phyloP scores from a whole-genome alignment of 2,113 vertebrate genomes.

The Hemibagrus wyckioides region DNA sequence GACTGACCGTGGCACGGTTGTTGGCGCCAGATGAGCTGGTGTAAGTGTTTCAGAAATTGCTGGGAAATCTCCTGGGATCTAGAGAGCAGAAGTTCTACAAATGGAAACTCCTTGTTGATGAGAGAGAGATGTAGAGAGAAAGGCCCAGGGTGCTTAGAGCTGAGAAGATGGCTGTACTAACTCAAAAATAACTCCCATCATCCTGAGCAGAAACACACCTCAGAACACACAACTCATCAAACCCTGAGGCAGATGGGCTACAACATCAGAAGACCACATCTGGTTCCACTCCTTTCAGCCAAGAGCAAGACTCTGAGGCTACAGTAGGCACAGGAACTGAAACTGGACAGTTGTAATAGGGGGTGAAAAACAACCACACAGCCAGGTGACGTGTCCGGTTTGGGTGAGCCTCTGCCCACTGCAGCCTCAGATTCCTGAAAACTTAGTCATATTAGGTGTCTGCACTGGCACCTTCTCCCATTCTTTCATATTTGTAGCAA shows the following conservation, averaged over 20 bases:
- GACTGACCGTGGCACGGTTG: not conserved
- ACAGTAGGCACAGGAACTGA: no score
- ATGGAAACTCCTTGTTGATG: not conserved
- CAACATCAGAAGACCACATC: not conserved
- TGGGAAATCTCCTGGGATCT: not conserved
- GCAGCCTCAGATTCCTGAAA: not conserved
- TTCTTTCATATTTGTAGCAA: not conserved
- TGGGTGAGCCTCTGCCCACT: not conserved
- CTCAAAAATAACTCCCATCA: not conserved
- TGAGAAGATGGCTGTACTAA: not conserved
- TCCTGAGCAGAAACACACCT: not conserved
- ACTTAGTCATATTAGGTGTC: not conserved
- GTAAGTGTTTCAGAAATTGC: not conserved
- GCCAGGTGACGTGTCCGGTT: not conserved
- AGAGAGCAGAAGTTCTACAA: not conserved
- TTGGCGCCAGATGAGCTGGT: not conserved
- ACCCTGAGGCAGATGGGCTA: no score
- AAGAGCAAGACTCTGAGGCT: not conserved
- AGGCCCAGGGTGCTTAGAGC: not conserved
- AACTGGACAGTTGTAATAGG: not conserved
- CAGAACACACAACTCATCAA: not conserved
- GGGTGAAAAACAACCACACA: not conserved
- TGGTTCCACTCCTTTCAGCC: not conserved
- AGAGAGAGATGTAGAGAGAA: not conserved
- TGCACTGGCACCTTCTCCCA: not conserved